phyloP scores from a whole-genome alignment of 2,888 invertebrate genomes.

The Cantharis flavilabris region DNA sequence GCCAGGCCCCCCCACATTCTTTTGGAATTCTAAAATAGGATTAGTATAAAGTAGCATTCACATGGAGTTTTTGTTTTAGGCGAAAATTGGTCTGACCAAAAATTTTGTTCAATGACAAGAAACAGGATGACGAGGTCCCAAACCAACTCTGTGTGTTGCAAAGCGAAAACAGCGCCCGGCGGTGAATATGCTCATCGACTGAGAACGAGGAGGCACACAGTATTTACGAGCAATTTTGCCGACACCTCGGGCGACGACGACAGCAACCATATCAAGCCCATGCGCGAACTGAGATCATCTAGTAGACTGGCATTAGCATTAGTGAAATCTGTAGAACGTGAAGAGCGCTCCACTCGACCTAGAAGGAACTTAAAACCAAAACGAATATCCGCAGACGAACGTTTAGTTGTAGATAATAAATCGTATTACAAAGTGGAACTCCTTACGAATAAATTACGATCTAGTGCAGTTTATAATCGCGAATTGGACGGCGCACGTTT shows the following conservation, averaged over 20 bases:
- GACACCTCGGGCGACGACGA: slow-evolving; percentile 54
- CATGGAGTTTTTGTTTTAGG: neutral
- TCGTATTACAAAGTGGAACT: slow-evolving; percentile 76
- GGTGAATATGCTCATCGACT: slow-evolving; percentile 51
- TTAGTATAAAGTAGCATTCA: too few relatives aligned
- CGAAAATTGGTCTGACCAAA: neutral
- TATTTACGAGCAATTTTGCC: slow-evolving; percentile 47
- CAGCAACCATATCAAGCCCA: slow-evolving; percentile 42
- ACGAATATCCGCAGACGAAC: slow-evolving; percentile 58
- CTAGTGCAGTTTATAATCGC: slow-evolving; percentile 53
- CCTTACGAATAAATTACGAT: slow-evolving; percentile 69
- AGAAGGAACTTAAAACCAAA: slow-evolving; percentile 48
- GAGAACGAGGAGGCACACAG: slow-evolving; percentile 51
- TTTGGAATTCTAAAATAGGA: too few relatives aligned
- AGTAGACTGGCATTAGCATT: slow-evolving; percentile 8
- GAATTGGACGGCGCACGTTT: slow-evolving; percentile 14
- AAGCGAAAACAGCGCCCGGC: slow-evolving; percentile 42
- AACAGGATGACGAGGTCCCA: slow-evolving; percentile 43
- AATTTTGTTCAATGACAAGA: slow-evolving; percentile 17
- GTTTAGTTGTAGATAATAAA: slow-evolving; percentile 58
- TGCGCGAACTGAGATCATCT: slow-evolving; percentile 46
- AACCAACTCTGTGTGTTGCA: slow-evolving; percentile 37
- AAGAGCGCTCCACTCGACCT: slow-evolving; percentile 51
- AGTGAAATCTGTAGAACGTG: slow-evolving; percentile 20
- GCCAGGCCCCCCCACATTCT: too few relatives aligned